A percentile compares a stretch with the other conserved stretches of the same genome.
These are phyloP conservation scores for Hylomyscus alleni DNA, from an alignment of 2,797 vertebrate species.

Conservation along the genomic window DNA sequence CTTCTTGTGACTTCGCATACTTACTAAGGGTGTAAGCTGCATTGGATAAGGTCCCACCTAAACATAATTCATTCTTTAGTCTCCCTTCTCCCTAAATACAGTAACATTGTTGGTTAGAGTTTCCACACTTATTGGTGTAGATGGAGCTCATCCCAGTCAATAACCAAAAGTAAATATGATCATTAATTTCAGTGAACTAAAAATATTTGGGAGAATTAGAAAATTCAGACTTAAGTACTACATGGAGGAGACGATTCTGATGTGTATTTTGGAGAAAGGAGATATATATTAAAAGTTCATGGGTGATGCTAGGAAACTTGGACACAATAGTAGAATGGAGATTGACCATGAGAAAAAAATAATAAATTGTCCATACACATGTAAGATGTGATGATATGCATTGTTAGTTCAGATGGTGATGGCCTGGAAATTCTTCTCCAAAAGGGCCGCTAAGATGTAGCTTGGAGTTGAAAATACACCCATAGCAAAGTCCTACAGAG, in stretches of 20 bases:
- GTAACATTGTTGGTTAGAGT: background rate
- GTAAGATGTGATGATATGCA: background rate
- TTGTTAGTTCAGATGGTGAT: background rate
- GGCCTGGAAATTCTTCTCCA: background rate
- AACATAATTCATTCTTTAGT: background rate
- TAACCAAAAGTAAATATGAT: background rate
- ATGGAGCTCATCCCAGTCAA: background rate
- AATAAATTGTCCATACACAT: background rate
- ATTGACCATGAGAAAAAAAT: background rate
- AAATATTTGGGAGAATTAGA: slow-evolving; percentile 20
- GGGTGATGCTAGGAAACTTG: background rate
- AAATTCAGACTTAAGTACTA: background rate
- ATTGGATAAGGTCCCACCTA: background rate
- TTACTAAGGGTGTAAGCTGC: background rate
- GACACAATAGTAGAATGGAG: background rate
- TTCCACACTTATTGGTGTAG: background rate
- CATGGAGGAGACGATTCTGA: background rate
- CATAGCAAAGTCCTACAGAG: background rate
- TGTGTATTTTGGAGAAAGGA: background rate
- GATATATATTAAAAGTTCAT: background rate
- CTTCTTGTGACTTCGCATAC: background rate
- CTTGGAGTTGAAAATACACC: background rate
- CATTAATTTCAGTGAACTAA: background rate
- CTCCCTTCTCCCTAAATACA: background rate
- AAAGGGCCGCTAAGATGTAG: background rate